Evolutionary conservation across 2,113 vertebrate species (phyloP).

Genomic region (Mormyrus lacerda): DNA sequence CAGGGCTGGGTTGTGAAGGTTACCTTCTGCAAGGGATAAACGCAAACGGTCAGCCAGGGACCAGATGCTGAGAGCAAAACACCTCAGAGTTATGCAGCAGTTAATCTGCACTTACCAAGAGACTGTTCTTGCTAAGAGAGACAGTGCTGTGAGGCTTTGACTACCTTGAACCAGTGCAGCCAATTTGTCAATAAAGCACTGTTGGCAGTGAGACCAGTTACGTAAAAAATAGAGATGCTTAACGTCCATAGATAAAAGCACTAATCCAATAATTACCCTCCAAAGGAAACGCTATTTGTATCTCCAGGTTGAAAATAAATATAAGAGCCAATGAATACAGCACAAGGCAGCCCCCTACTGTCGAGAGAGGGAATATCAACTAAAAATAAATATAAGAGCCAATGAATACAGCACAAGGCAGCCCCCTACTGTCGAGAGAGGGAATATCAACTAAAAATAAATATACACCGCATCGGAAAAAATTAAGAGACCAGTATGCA

Average conservation of each 20-base stretch:
- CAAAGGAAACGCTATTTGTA: not conserved
- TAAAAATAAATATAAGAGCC: not conserved
- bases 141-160: not conserved
- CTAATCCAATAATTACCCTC: not conserved
- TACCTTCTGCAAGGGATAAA: constrained; percentile 68
- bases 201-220: not conserved
- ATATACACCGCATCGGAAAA: not conserved
- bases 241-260: not conserved
- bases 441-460: not conserved
- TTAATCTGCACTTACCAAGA: not conserved
- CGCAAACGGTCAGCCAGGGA: not conserved
- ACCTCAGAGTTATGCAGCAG: not conserved
- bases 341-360: constrained; percentile 10
- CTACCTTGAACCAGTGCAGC: not conserved
- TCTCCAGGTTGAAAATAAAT: not conserved
- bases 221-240: not conserved
- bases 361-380: not conserved
- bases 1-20: constrained; percentile 92
- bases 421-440: not conserved
- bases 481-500: no score
- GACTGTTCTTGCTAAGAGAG: not conserved
- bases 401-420: not conserved
- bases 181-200: not conserved
- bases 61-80: not conserved
- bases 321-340: not conserved